Evolutionary conservation across 2,888 invertebrate species (phyloP).

Genomic region (Pristionchus maxplancki): DNA sequence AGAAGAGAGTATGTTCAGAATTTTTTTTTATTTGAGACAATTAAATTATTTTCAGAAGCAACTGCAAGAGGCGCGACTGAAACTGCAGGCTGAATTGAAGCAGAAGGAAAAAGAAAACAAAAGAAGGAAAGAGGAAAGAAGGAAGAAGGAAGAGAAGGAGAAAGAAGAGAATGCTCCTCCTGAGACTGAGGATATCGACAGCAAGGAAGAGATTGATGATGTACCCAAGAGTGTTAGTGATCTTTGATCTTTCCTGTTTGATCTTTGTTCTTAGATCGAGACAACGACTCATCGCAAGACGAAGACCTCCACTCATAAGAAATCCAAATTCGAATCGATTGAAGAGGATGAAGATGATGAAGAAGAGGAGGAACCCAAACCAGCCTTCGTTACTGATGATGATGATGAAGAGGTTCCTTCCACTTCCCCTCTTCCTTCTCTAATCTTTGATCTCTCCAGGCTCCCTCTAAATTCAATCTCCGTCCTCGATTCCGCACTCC

Average conservation of each 20-base stretch:
- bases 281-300: background rate
- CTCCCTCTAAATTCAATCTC: slow-evolving; percentile 36
- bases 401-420: background rate
- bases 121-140: background rate
- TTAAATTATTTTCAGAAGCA: background rate
- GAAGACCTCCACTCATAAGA: background rate
- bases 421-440: background rate
- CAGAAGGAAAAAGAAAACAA: slow-evolving; percentile 43
- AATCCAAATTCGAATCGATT: background rate
- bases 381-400: slow-evolving; percentile 39
- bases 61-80: background rate
- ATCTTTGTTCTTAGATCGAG: slow-evolving; percentile 38
- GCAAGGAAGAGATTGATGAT: slow-evolving; percentile 25
- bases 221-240: slow-evolving; percentile 41
- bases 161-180: background rate
- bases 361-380: slow-evolving; percentile 41
- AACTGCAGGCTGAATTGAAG: slow-evolving; percentile 28
- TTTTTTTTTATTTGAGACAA: background rate
- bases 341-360: slow-evolving; percentile 35
- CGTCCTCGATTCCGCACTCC: slow-evolving; percentile 46
- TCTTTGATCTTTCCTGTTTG: background rate
- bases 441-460: slow-evolving; percentile 41
- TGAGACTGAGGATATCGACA: slow-evolving; percentile 32
- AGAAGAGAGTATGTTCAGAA: slow-evolving; percentile 11
- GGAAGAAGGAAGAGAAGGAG: slow-evolving; percentile 37